These are phyloP conservation scores for Pseudorhombus dupliciocellatus DNA, from an alignment of 2,113 vertebrate species.

Conservation along the genomic window DNA sequence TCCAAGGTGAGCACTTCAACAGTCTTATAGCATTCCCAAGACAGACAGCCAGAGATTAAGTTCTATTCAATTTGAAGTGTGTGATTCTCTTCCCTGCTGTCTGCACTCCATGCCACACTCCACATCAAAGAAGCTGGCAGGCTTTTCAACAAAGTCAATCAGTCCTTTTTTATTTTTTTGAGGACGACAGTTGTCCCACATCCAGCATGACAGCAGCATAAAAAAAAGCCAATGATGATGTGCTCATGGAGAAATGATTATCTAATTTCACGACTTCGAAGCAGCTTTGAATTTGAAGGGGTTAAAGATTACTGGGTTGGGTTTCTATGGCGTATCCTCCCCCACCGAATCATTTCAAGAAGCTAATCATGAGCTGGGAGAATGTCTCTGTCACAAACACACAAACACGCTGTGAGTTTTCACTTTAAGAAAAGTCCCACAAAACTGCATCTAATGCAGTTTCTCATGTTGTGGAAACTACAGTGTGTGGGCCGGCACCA, in stretches of 20 bases:
- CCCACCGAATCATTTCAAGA: conserved; percentile 11
- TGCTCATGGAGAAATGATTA: conserved; percentile 43
- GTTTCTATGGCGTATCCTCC: conserved; percentile 38
- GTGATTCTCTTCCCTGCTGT: conserved; percentile 41
- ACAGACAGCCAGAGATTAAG: conserved; percentile 54
- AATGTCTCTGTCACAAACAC: conserved; percentile 15
- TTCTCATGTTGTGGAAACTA: neutral
- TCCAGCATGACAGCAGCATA: conserved; percentile 26
- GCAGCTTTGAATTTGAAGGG: conserved; percentile 7
- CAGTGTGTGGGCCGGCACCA: neutral
- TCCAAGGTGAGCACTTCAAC: conserved; percentile 38
- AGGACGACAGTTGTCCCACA: conserved; percentile 48
- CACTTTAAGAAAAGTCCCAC: neutral
- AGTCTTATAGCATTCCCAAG: conserved; percentile 28
- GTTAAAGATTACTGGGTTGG: conserved; percentile 40
- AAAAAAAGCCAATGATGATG: conserved; percentile 38
- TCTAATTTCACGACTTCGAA: conserved; percentile 34
- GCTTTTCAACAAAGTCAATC: conserved; percentile 72
- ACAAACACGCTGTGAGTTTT: neutral
- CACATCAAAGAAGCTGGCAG: conserved; percentile 72
- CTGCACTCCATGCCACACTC: conserved; percentile 52
- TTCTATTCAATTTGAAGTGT: conserved; percentile 56
- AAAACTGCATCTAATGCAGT: neutral
- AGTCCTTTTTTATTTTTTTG: conserved; percentile 25
- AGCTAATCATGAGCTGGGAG: conserved; percentile 25